These are phyloP conservation scores for Myrmophylax atrothorax DNA, from an alignment of 2,113 vertebrate species.

Conservation along the genomic window DNA sequence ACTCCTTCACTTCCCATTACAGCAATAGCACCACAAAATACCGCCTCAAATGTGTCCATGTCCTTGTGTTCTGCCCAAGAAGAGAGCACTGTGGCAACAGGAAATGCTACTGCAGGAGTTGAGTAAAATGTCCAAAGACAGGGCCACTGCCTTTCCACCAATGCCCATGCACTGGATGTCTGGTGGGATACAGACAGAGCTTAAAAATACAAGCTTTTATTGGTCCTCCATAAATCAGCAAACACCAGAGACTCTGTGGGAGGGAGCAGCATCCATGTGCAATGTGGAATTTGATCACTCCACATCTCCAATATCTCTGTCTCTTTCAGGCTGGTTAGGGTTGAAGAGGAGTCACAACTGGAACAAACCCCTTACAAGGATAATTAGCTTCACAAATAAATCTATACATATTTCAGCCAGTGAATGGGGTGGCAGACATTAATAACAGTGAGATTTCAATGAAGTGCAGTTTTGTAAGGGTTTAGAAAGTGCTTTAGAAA, in stretches of 20 bases:
- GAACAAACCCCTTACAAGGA: background rate
- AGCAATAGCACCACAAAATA: background rate
- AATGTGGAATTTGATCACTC: background rate
- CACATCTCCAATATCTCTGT: rapidly evolving
- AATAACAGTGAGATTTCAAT: background rate
- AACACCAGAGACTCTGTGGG: background rate
- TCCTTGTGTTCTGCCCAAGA: background rate
- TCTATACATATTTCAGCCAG: background rate
- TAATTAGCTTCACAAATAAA: background rate
- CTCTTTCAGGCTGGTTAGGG: background rate
- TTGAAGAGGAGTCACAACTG: background rate
- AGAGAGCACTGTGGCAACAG: rapidly evolving
- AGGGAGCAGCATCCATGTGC: background rate
- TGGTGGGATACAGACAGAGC: background rate
- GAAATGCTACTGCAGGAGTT: background rate
- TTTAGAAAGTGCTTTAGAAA: background rate
- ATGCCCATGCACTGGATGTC: rapidly evolving
- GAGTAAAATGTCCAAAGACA: background rate
- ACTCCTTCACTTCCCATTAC: background rate
- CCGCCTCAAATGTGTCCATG: background rate
- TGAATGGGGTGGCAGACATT: background rate
- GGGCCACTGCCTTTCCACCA: rapidly evolving
- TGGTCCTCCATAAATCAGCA: background rate
- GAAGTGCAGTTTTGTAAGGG: background rate
- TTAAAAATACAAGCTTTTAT: background rate